These are phyloP conservation scores for Potamarius usumacintae DNA, from an alignment of 2,113 vertebrate species.

Conservation along the genomic window DNA sequence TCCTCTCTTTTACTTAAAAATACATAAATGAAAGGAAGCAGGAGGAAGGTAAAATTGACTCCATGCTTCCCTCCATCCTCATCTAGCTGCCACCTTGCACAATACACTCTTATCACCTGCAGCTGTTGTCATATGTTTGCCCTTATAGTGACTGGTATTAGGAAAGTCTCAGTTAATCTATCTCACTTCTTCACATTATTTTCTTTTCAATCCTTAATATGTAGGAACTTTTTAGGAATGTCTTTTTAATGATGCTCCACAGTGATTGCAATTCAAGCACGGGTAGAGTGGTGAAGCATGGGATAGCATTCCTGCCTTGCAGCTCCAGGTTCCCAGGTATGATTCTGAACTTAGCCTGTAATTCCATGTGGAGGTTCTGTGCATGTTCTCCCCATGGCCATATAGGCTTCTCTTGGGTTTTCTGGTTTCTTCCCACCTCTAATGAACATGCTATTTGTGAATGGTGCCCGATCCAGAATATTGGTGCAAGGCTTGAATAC, in stretches of 20 bases:
- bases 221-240: conserved; percentile 41
- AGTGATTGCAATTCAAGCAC: conserved; percentile 36
- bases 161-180: conserved; percentile 54
- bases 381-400: neutral
- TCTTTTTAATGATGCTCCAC: conserved; percentile 43
- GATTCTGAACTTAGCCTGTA: neutral
- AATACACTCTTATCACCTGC: conserved; percentile 60
- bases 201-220: conserved; percentile 20
- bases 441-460: neutral
- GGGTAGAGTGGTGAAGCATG: neutral
- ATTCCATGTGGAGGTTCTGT: neutral
- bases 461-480: neutral
- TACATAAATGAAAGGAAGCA: conserved; percentile 66
- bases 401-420: neutral
- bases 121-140: conserved; percentile 67
- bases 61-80: conserved; percentile 21
- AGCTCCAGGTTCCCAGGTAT: neutral
- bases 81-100: conserved; percentile 45
- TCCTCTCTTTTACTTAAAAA: conserved; percentile 61
- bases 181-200: conserved; percentile 4
- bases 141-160: conserved; percentile 42
- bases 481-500: neutral
- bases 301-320: no score
- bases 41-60: conserved; percentile 49
- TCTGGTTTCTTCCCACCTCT: neutral